Base-by-base conservation (phyloP, 2,888 invertebrate species). In the Cepaea hortensis region DNA sequence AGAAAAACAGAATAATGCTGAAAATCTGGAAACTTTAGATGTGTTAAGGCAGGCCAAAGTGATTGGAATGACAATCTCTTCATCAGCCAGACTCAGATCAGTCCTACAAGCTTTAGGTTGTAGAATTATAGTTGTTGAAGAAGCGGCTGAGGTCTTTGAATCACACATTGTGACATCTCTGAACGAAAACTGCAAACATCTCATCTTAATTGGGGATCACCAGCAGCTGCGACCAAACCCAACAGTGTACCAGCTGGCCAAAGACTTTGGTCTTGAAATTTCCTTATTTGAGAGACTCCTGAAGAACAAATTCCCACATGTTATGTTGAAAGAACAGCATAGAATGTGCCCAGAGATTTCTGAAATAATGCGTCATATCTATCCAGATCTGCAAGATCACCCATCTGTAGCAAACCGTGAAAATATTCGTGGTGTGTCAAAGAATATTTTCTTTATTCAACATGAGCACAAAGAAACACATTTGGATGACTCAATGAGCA, bases 231-330 rank as follows among this genome's bases (percentile, higher is more conserved):
- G 96, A 18, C 97, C 97, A 0, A 96, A 95, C n/a, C 96, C 96
- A 0, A 96, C 96, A 0, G 96, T 96, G 88, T 96, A 96, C 93
- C 95, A 95, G 76, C 94, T 97, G 85, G 96, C 96, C 1, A 97
- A 92, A 72, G 97, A 97, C 94, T 96, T 95, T 92, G 96, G 96
- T 72, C 93, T 97, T 87, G 96, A 97, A 88, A 95, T 97, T 83
- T 97, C 97, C 0, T 95, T 98, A 13, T 97, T 97, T 94, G 97
- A 97, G 92, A 95, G 97, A 11, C 96, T 97, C 95, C 95, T 97
- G 4, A 95, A 95, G 0, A 96, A 96, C 90, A 95, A 96, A 0
- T 91, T 96, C 5, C 96, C 96, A 86, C 96, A 95, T 20, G 94
- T 95, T 2, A 92, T 92, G 18, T 93, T 97, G 0, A 95, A 95